phyloP scores from a whole-genome alignment of 2,888 invertebrate genomes.

The Calliopum simillimum region DNA sequence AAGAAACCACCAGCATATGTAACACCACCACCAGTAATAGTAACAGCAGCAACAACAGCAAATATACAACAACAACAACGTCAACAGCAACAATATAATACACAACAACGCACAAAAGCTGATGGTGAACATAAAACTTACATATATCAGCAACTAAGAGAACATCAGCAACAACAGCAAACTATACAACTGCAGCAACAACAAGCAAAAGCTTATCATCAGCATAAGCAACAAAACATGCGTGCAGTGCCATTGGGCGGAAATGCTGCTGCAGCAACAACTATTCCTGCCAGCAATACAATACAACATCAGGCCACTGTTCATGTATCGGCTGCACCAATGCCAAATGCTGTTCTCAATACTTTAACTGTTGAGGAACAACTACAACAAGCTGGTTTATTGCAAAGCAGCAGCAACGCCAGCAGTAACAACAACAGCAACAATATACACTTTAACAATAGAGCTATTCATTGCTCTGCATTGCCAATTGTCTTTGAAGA shows the following conservation, averaged over 20 bases:
- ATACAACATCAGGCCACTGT: not conserved
- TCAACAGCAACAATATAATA: conserved; percentile 50
- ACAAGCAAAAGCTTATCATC: conserved; percentile 35
- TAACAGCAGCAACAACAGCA: conserved; percentile 38
- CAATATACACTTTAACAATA: conserved; percentile 35
- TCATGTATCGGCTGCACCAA: not conserved
- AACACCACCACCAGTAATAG: conserved; percentile 43
- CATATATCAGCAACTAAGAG: conserved; percentile 48
- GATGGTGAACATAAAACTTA: conserved; percentile 56
- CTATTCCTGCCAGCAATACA: not conserved
- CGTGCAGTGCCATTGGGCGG: conserved; percentile 55
- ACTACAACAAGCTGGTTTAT: conserved; percentile 52
- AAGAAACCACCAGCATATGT: conserved; percentile 47
- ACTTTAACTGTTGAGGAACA: conserved; percentile 51
- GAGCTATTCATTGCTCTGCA: conserved; percentile 39
- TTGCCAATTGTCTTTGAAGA: conserved; percentile 55
- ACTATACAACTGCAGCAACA: no score
- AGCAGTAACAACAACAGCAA: conserved; percentile 20
- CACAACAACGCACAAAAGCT: conserved; percentile 56
- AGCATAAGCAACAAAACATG: conserved; percentile 31
- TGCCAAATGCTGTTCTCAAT: not conserved
- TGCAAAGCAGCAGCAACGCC: conserved; percentile 41
- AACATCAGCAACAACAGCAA: conserved; percentile 43
- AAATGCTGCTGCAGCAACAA: conserved; percentile 18
- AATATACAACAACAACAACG: conserved; percentile 38